phyloP scores from a whole-genome alignment of 2,888 invertebrate species.

The Zootermopsis nevadensis region DNA sequence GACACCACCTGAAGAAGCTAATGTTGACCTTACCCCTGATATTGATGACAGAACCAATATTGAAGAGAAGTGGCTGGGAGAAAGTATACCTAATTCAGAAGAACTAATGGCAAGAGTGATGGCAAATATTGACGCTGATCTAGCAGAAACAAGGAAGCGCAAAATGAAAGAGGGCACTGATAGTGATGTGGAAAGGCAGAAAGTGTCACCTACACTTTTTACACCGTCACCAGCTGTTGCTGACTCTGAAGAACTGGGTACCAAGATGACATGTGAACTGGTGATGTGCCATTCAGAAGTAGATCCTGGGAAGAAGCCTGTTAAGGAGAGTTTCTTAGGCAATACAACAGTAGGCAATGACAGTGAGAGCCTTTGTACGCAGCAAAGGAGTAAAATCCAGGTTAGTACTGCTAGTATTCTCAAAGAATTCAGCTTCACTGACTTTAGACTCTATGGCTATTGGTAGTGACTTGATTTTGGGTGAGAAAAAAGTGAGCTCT shows the following conservation, averaged over 20 bases:
- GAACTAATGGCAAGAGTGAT: slow-evolving; percentile 19
- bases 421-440: too few species aligned
- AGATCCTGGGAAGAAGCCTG: background rate
- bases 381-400: background rate
- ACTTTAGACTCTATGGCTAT: too few species aligned
- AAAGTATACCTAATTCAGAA: slow-evolving; percentile 10
- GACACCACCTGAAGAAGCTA: background rate
- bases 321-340: background rate
- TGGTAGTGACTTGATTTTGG: too few species aligned
- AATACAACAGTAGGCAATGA: background rate
- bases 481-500: too few species aligned
- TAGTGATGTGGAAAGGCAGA: background rate
- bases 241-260: background rate
- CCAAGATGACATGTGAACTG: background rate
- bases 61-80: background rate
- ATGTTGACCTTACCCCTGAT: too few species aligned
- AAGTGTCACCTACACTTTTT: slow-evolving; percentile 12
- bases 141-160: slow-evolving; percentile 13
- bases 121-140: slow-evolving; percentile 35
- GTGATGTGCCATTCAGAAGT: background rate
- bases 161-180: background rate
- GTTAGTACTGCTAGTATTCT: background rate
- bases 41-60: background rate
- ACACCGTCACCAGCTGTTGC: slow-evolving; percentile 12
- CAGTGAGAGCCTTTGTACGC: background rate